Conservation (phyloP, 1,140 invertebrate genomes). For the Sitodiplosis mosellana region DNA sequence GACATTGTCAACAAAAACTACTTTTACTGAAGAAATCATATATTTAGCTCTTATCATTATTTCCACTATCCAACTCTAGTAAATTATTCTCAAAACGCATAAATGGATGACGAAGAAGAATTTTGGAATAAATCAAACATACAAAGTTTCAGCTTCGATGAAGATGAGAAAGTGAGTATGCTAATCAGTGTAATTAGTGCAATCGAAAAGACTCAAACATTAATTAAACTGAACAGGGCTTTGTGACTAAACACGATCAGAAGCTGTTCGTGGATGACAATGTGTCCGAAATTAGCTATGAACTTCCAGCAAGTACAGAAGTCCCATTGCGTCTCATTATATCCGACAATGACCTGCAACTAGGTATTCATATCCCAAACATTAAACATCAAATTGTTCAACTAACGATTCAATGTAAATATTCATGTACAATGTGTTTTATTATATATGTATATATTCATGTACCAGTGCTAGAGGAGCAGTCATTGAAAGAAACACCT, state of each 20-base stretch:
- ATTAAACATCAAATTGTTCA: neutral
- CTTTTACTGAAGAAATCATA: too few relatives aligned
- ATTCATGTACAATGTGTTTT: neutral
- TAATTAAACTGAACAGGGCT: neutral
- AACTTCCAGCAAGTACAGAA: neutral
- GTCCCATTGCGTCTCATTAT: constrained; percentile 1
- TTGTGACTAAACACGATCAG: neutral
- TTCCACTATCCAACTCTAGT: too few relatives aligned
- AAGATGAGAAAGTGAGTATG: constrained; percentile 14
- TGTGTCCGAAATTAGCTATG: constrained; percentile 3
- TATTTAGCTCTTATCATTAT: too few relatives aligned
- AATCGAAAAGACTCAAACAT: neutral
- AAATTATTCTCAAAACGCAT: too few relatives aligned
- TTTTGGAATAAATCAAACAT: constrained; percentile 23
- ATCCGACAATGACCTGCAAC: constrained; percentile 1
- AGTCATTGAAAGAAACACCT: neutral
- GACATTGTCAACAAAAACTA: too few relatives aligned
- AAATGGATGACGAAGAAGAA: constrained; percentile 13
- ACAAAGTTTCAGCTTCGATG: constrained; percentile 22
- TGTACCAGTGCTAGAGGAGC: constrained; percentile 4
- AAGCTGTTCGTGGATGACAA: constrained; percentile 2
- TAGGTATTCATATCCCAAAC: neutral
- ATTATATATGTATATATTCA: neutral
- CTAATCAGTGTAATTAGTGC: neutral
- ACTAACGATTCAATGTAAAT: neutral